Conservation (phyloP, 2,113 vertebrate species). For the Acanthochromis polyacanthus region DNA sequence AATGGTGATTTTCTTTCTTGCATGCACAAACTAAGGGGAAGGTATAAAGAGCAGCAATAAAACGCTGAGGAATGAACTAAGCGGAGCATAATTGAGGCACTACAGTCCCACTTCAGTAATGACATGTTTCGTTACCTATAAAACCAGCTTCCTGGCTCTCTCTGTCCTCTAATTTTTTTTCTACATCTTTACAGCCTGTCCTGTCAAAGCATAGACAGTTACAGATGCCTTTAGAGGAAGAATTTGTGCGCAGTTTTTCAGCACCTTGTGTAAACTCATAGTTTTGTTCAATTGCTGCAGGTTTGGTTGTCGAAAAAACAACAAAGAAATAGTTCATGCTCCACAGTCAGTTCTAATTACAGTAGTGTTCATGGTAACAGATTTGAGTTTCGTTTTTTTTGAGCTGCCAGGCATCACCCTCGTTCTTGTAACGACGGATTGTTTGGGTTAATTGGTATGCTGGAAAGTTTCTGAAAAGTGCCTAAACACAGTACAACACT, state of each 20-base stretch:
- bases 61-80: conserved; percentile 61
- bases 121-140: conserved; percentile 68
- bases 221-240: conserved; percentile 9
- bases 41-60: conserved; percentile 53
- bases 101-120: conserved; percentile 65
- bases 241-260: neutral
- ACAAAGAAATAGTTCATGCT: neutral
- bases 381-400: too few species aligned
- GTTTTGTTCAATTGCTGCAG: neutral
- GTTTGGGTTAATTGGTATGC: neutral
- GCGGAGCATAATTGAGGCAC: conserved; percentile 68
- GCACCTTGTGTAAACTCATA: conserved; percentile 12
- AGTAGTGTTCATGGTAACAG: too few species aligned
- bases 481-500: neutral
- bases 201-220: conserved; percentile 23
- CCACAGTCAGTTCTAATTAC: neutral
- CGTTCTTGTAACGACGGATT: neutral
- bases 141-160: conserved; percentile 49
- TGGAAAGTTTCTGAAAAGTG: too few species aligned
- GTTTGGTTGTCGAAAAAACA: neutral
- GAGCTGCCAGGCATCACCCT: too few species aligned
- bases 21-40: conserved; percentile 11
- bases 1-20: conserved; percentile 11
- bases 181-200: conserved; percentile 12
- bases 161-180: conserved; percentile 44